A percentile compares a stretch with the other conserved stretches of the same genome.
Conservation (phyloP, 2,113 vertebrate species). For the Plecotus auritus region DNA sequence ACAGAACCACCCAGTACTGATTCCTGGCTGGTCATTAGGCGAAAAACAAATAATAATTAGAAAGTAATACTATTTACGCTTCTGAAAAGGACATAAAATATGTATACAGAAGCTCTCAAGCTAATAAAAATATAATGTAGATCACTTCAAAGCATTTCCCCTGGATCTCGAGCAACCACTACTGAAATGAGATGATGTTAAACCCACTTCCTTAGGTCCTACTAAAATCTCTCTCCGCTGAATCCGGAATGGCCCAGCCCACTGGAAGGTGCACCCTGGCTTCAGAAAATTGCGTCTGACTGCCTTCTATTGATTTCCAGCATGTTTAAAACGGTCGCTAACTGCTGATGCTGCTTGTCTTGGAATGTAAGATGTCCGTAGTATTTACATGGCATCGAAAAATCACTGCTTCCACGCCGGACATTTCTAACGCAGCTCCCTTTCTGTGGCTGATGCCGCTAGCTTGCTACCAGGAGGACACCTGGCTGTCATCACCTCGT, state of each 20-base stretch:
- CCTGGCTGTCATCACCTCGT: constrained; percentile 67
- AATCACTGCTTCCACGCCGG: constrained; percentile 62
- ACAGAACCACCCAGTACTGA: background rate
- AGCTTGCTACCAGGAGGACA: constrained; percentile 48
- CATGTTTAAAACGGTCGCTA: constrained; percentile 77
- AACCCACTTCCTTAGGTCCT: constrained; percentile 45
- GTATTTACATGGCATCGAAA: constrained; percentile 71
- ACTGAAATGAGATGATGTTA: constrained; percentile 52
- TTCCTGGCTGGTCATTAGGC: constrained; percentile 36
- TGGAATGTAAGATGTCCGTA: constrained; percentile 74
- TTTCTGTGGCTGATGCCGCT: constrained; percentile 56
- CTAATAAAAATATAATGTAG: constrained; percentile 42
- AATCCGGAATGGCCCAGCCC: constrained; percentile 61
- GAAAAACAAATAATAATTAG: constrained; percentile 64
- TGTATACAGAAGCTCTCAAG: constrained; percentile 22
- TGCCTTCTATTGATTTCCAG: constrained; percentile 73
- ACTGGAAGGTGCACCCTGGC: constrained; percentile 64
- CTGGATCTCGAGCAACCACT: background rate
- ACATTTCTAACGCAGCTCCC: constrained; percentile 68
- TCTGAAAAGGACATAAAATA: constrained; percentile 61
- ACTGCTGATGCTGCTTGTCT: constrained; percentile 71
- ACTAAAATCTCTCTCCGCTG: constrained; percentile 55
- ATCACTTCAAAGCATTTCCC: constrained; percentile 52
- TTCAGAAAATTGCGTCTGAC: constrained; percentile 74
- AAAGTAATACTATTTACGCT: background rate